Evolutionary conservation across 2,888 invertebrate species (phyloP).

Genomic region (Metellina segmentata): DNA sequence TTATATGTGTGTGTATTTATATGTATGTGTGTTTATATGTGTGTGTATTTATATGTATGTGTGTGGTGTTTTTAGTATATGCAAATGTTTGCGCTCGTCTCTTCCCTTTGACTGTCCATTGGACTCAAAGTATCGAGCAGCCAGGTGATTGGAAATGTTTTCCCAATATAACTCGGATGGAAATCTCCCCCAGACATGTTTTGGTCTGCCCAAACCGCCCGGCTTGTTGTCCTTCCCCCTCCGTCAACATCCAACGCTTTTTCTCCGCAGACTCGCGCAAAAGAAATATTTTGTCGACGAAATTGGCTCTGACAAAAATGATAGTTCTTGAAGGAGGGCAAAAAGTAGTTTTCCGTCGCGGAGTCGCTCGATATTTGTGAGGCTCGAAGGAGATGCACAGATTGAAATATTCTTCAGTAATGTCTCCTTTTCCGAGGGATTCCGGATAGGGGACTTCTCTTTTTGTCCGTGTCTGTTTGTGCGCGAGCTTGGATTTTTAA

Average conservation of each 20-base stretch:
- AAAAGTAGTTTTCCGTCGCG: background rate
- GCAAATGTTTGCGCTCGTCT: too few relatives aligned
- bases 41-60: too few relatives aligned
- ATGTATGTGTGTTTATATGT: too few relatives aligned
- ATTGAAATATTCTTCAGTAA: conserved; percentile 45
- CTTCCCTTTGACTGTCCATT: background rate
- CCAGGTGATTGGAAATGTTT: background rate
- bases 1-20: too few relatives aligned
- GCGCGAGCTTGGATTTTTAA: background rate
- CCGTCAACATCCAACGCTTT: background rate
- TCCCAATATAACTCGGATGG: background rate
- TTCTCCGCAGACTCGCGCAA: background rate
- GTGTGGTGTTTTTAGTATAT: too few relatives aligned
- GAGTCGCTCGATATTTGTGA: conserved; percentile 14
- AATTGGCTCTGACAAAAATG: conserved; percentile 52
- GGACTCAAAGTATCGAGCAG: background rate
- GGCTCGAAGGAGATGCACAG: conserved; percentile 21
- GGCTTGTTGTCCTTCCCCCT: background rate
- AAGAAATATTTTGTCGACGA: conserved; percentile 37
- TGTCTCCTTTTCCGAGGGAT: conserved; percentile 11
- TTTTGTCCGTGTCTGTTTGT: background rate
- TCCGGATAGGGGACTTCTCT: background rate
- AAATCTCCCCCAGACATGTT: background rate
- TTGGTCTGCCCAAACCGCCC: background rate
- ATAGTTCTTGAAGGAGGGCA: conserved; percentile 15